Base-by-base conservation (phyloP, 2,888 invertebrate genomes). In the Chirona hameri region DNA sequence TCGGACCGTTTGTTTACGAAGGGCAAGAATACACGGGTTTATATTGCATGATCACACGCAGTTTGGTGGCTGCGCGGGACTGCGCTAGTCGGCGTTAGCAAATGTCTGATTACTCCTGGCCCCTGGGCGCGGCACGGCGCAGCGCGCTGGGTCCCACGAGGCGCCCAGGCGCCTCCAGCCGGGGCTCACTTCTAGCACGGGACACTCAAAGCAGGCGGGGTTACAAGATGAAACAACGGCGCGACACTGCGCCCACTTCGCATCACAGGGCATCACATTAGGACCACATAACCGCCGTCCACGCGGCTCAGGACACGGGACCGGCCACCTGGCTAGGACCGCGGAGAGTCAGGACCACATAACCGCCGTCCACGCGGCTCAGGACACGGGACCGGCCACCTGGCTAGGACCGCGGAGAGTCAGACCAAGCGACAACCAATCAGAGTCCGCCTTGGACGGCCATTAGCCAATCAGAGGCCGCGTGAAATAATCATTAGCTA, bases 221-320 rank as follows among this genome's bases (percentile, higher is more conserved):
- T 72, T 72, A 72, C 72, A 72, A 14, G 27, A 31, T 10, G 31
- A 18, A 72, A 72, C 52, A 52, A 15, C 31, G 12, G 31, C 31
- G 72, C 72, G 31, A 5, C 65, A 27, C 60, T 2, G 18, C 55
- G 55, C 60, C 3, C 24, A 4, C 60, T n/a, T 7, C 29, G 5
- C 72, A 72, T 72, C 72, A 72, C 72, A 72, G 27, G 27, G 15
- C 18, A 72, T 72, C 72, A 31, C 72, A 72, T 72, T 18, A 18
- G 31, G 31, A 72, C 27, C 55, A 55, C 18, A 14, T 18, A 55
- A 18, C 24, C 60, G 24, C n/a, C n/a, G 24, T 18, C 60, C 60
- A 24, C 60, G 18, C 14, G 55, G 2, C 55, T 12, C 15, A 14
- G 18, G 18, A 55, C 55, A 2, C 15, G 55, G 55, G 18, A 12